Base-by-base conservation (phyloP, 2,797 vertebrate species). In the Cetoscarus ocellatus region DNA sequence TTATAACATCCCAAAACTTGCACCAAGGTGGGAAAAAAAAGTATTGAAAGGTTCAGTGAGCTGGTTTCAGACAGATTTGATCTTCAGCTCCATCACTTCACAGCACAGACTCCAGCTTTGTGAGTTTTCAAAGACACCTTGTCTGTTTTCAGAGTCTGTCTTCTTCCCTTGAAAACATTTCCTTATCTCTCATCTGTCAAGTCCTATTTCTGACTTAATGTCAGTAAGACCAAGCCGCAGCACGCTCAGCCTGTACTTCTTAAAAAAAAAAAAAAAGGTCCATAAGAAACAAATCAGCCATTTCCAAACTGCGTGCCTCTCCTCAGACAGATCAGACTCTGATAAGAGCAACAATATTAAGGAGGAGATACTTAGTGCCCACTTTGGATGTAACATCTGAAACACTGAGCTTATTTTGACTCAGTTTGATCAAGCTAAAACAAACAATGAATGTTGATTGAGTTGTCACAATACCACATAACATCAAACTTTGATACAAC, bases 111-210 rank as follows among this genome's bases (percentile, higher is more conserved):
- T 51, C 49, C 1, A 52, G 73, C 77, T 90, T 88, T 88, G 82
- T 86, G 74, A 75, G 72, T 51, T 70, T 92, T 92, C 79, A 90
- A 86, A 80, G 72, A 90, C 84, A 86, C 72, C 80, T 87, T 35
- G 82, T 83, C 90, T 86, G 84, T 88, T 91, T 92, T 89, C 79
- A 68, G 51, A 76, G 53, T 61, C 79, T 80, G 75, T 87, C 80
- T 71, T 88, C 76, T 86, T 83, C 73, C 48, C 49, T 67, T 72
- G 88, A 82, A 54, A 91, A 90, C 86, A 89, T 81, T 56, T 75
- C 83, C 75, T 92, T 94, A 94, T 94, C 93, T 86, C 63, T 89
- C 82, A 87, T 88, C 89, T 81, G 90, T 90, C 89, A 89, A 85
- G 81, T 88, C 80, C 44, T 81, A 85, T 90, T 91, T 87, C 87